Percentiles rank a stretch among this genome's conserved stretches.
These are phyloP conservation scores for Gallinago undulata DNA, from an alignment of 2,113 vertebrate species.

Conservation along the genomic window DNA sequence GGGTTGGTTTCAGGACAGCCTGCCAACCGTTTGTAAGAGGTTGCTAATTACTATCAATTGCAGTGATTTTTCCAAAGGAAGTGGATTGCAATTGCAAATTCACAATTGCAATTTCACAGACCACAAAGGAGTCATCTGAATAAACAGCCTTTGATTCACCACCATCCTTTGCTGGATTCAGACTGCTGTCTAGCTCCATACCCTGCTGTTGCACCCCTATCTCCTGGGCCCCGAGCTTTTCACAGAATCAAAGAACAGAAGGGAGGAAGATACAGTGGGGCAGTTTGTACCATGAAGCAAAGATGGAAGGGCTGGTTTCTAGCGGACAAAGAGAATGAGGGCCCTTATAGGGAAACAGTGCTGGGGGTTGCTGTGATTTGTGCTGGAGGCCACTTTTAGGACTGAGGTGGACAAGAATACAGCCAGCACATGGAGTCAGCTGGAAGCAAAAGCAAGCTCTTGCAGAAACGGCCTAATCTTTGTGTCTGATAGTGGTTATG, in stretches of 20 bases:
- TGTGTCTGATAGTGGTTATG: not conserved
- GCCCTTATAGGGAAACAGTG: not conserved
- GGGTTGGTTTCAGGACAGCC: not conserved
- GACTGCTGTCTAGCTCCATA: not conserved
- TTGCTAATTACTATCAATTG: not conserved
- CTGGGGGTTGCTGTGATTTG: not conserved
- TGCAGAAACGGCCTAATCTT: not conserved
- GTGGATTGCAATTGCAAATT: conserved; percentile 11
- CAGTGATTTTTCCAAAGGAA: not conserved
- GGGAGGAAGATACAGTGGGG: not conserved
- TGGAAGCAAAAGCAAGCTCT: not conserved
- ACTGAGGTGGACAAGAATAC: not conserved
- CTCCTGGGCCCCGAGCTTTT: fast-evolving
- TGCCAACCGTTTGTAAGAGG: conserved; percentile 4
- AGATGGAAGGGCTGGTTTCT: not conserved
- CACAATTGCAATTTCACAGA: not conserved
- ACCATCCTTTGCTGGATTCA: not conserved
- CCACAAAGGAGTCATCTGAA: not conserved
- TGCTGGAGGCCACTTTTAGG: not conserved
- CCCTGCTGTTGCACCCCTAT: not conserved
- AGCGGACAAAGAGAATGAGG: fast-evolving
- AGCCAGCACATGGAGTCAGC: not conserved
- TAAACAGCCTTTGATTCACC: not conserved
- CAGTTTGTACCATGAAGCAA: not conserved
- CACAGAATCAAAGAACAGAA: not conserved